Conservation (phyloP, 1,140 invertebrate species). For the Coenobita brevimanus region DNA sequence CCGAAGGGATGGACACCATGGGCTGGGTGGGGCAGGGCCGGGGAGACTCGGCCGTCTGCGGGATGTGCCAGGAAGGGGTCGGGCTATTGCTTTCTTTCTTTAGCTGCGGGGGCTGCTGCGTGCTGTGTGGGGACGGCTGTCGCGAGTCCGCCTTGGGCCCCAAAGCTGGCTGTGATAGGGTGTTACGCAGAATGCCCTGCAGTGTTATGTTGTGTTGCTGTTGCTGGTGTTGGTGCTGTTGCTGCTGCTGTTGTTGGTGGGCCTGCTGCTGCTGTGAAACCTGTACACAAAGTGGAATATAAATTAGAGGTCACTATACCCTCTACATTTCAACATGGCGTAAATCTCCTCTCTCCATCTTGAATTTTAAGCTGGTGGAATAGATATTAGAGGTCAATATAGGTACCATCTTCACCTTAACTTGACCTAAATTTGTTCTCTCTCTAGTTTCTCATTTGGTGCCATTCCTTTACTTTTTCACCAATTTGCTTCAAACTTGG, state of each 20-base stretch:
- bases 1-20: slow-evolving; percentile 67
- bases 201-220: slow-evolving; percentile 45
- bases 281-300: too few species aligned
- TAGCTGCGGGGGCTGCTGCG: slow-evolving; percentile 70
- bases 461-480: too few species aligned
- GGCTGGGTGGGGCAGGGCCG: slow-evolving; percentile 34
- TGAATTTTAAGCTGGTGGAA: too few species aligned
- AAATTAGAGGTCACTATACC: too few species aligned
- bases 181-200: slow-evolving; percentile 57
- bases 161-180: slow-evolving; percentile 57
- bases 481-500: too few species aligned
- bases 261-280: slow-evolving; percentile 57
- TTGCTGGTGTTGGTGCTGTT: slow-evolving; percentile 58
- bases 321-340: too few species aligned
- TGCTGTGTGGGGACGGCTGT: slow-evolving; percentile 70
- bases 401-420: too few species aligned
- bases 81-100: slow-evolving; percentile 69
- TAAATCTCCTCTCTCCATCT: too few species aligned
- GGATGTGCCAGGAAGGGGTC: slow-evolving; percentile 68
- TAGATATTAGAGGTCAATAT: too few species aligned
- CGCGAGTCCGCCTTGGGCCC: slow-evolving; percentile 66
- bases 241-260: slow-evolving; percentile 70
- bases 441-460: too few species aligned
- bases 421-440: too few species aligned
- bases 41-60: slow-evolving; percentile 58